Base-by-base conservation (phyloP, 2,797 vertebrate genomes). In the Enteromius unitaeniatus region DNA sequence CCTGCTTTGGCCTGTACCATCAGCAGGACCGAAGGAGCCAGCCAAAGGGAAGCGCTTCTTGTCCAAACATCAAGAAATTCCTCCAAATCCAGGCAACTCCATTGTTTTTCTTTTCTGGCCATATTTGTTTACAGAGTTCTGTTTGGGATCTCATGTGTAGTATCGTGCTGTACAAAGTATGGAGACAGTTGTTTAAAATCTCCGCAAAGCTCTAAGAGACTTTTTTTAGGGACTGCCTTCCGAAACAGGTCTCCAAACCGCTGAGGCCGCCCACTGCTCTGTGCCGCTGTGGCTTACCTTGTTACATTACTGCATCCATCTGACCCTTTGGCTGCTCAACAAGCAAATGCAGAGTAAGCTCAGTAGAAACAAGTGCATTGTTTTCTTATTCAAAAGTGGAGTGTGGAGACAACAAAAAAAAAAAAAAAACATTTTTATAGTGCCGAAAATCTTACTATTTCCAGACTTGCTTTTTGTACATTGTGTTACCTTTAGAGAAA, bases 381-480 rank as follows among this genome's bases (percentile, higher is more conserved):
- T 94, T 95, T 94, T 94, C 90, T 93, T 94, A 93, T 93, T 92
- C 91, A 92, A 88, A 91, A 87, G 87, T 80, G 82, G 88, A 90
- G 62, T 42, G 79, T 49, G 42, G 77, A 75, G 73, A 72, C 6
- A 17, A 82, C 19, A 4, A 51, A 34, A 11, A 26, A 58, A 37
- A 55, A 77, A 79, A 64, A 89, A 86, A 85, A 86, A 74, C 79
- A 87, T 93, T 95, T 95, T 92, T 94, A 95, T 94, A 93, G 91
- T 93, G 91, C 89, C 81, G 89, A 92, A 89, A 94, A 90, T 93
- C 91, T 92, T 93, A 93, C 89, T 93, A 94, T 95, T 95, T 95
- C 91, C 89, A 93, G 90, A 94, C 90, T 93, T 94, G 93, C 91
- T 93, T 95, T 96, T 96, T 95, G 94, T 96, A 95, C 92, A 89